Base-by-base conservation (phyloP, 2,888 invertebrate genomes). In the Temnothorax rugatulus region DNA sequence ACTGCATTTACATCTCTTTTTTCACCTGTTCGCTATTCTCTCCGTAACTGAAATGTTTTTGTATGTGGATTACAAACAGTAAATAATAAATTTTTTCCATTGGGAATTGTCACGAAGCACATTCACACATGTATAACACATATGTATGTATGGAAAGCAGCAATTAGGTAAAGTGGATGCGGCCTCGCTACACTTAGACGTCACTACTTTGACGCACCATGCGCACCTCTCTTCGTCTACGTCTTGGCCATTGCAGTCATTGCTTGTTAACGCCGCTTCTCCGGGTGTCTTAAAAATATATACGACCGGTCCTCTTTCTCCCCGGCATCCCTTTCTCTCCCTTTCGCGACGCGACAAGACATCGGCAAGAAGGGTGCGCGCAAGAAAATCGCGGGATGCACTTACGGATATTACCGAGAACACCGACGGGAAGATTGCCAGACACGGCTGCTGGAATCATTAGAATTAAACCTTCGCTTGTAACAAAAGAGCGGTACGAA, bases 161-260 rank as follows among this genome's bases (percentile, higher is more conserved):
- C 91, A 93, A 93, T 93, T 93, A 93, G 89, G 88, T 92, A 92
- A 91, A 93, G 93, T 93, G 92, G 92, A 86, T 88, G 87, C 64
- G 86, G 91, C 90, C 91, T 91, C 73, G 68, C 82, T 71, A 63
- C 77, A 87, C 71, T 83, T 71, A 77, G 66, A 69, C 54, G 52
- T 63, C 71, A 86, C 82, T 44, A 71, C 71, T 59, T 77, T 63
- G 54, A 63, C 74, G 74, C 52, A 54, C 57, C 74, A 47, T 68
- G 44, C 76, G 63, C n/a, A n/a, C 74, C 57, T 79, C 63, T 77
- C 64, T 68, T 69, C 68, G 71, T 84, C 88, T 75, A 86, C 83
- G 50, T 54, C 73, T 69, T 63, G 82, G 87, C 85, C 85, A 77
- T 87, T 61, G 86, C 82, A 89, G 91, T 90, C 90, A 85, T 89